These are phyloP conservation scores for Erebia ligea DNA, from an alignment of 2,888 invertebrate genomes.

Conservation along the genomic window DNA sequence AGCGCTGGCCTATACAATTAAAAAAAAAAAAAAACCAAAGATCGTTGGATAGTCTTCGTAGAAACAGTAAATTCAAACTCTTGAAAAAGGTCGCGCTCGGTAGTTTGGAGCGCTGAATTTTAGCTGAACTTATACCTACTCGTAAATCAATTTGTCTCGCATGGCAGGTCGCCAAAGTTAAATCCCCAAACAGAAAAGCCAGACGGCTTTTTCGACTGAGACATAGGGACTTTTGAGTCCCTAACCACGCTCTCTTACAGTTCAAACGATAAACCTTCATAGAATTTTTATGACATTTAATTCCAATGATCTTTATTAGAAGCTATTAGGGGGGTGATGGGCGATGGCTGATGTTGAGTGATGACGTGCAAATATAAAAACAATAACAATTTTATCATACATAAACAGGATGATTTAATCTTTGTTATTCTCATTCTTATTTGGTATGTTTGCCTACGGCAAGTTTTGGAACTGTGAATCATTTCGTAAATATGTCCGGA, in stretches of 20 bases:
- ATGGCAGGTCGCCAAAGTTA: conserved; percentile 8
- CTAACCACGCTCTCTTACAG: neutral
- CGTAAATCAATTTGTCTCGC: conserved; percentile 17
- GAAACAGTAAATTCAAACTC: neutral
- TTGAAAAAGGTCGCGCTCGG: neutral
- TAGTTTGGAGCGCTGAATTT: conserved; percentile 1
- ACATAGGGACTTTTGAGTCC: neutral
- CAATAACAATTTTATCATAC: neutral
- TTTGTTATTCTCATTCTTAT: neutral
- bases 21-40: too few species aligned
- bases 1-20: too few species aligned
- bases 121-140: neutral
- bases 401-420: neutral
- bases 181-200: conserved; percentile 2
- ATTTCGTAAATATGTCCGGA: conserved; percentile 10
- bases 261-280: neutral
- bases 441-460: neutral
- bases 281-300: neutral
- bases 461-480: conserved; percentile 13
- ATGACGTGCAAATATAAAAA: too few species aligned
- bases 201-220: neutral
- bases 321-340: too few species aligned
- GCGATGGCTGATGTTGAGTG: too few species aligned
- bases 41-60: neutral
- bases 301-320: too few species aligned